Conservation (phyloP, 2,113 vertebrate species). For the Myocastor coypus region DNA sequence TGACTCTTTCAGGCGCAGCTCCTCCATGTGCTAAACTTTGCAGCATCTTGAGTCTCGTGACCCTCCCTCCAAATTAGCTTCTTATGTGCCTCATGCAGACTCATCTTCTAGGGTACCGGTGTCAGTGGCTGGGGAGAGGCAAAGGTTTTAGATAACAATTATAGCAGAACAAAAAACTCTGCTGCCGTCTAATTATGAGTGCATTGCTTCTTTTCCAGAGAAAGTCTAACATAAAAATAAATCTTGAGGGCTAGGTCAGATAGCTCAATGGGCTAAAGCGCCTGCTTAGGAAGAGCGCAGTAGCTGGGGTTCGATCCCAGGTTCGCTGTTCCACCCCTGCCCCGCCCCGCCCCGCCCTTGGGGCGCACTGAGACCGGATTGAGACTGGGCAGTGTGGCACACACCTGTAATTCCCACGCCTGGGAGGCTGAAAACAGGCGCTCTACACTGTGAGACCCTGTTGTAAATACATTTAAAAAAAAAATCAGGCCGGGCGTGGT, state of each 20-base stretch:
- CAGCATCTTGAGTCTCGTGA: not conserved
- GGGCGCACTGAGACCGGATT: no score
- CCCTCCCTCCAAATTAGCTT: not conserved
- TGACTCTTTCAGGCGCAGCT: not conserved
- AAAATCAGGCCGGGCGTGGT: no score
- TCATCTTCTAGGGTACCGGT: not conserved
- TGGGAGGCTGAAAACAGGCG: no score
- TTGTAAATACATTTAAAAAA: no score
- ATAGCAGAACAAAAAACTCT: not conserved
- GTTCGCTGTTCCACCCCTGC: no score
- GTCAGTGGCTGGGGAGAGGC: not conserved
- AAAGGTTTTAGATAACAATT: not conserved
- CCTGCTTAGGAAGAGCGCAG: no score
- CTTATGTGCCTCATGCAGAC: not conserved
- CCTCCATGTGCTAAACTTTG: not conserved
- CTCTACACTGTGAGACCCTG: no score
- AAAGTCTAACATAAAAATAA: not conserved
- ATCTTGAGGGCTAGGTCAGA: not conserved
- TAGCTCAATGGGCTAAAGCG: no score
- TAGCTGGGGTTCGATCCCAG: no score
- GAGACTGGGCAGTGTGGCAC: no score
- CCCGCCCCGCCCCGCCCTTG: no score
- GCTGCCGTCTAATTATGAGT: not conserved
- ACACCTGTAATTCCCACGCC: no score
- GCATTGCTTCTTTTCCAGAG: not conserved